These are phyloP conservation scores for Trididemnum miniatum DNA, from an alignment of 23 tunicate species.

Conservation along the genomic window DNA sequence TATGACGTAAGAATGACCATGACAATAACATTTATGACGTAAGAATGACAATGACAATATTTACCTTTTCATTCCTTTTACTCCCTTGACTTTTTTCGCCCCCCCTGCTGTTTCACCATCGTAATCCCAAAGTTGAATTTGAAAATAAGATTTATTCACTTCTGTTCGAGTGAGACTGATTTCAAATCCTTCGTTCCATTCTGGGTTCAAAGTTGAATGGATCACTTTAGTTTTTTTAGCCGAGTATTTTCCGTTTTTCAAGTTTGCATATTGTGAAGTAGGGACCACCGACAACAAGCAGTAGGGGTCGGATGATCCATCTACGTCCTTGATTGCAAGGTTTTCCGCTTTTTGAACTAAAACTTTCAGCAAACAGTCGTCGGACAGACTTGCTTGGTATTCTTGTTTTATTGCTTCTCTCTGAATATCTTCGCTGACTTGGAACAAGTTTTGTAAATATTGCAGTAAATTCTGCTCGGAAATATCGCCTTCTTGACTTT, in stretches of 20 bases:
- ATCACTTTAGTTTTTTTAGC: constrained; percentile 31
- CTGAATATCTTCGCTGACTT: constrained; percentile 5
- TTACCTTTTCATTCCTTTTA: constrained; percentile 83
- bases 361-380: constrained; percentile 57
- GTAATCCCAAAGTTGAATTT: constrained; percentile 88
- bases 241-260: constrained; percentile 29
- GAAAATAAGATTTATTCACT: constrained; percentile 43
- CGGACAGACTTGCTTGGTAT: constrained; percentile 18
- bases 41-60: too few species aligned
- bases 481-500: constrained; percentile 31
- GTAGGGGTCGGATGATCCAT: constrained; percentile 93
- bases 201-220: constrained; percentile 62
- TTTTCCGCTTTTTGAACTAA: constrained; percentile 68
- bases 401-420: constrained; percentile 24
- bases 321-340: constrained; percentile 81
- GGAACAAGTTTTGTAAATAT: constrained; percentile 23
- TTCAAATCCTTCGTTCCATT: constrained; percentile 84
- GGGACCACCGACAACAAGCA: constrained; percentile 58
- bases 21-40: too few species aligned
- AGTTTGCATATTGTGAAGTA: constrained; percentile 45
- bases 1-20: too few species aligned
- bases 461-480: constrained; percentile 15
- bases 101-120: constrained; percentile 57
- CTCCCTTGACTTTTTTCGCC: constrained; percentile 71
- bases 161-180: constrained; percentile 40